Conservation (phyloP, 2,113 vertebrate genomes). For the Axis porcinus region DNA sequence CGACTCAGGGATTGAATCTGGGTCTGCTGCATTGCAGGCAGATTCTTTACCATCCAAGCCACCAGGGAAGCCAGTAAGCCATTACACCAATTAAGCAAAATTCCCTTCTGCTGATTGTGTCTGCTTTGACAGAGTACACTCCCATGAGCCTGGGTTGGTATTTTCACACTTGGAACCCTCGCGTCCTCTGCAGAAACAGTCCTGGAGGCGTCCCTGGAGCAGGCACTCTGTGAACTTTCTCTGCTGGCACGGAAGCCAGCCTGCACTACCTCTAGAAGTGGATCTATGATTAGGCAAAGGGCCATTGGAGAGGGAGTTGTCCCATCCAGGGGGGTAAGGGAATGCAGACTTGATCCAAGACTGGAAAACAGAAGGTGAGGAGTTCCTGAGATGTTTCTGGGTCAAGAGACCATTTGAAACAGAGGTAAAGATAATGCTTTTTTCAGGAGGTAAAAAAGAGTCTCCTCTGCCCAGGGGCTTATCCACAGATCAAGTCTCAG, state of each 20-base stretch:
- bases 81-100: background rate
- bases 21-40: background rate
- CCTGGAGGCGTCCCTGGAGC: background rate
- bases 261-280: background rate
- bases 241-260: background rate
- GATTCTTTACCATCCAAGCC: background rate
- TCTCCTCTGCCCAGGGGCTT: background rate
- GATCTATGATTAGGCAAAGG: background rate
- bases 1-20: background rate
- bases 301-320: too few relatives aligned
- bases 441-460: background rate
- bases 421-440: background rate
- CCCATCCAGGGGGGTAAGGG: background rate
- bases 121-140: background rate
- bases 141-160: background rate
- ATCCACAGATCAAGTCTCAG: background rate
- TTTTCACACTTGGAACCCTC: background rate
- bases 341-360: background rate
- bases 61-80: background rate
- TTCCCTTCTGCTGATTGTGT: background rate
- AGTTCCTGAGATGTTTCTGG: background rate
- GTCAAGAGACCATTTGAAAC: background rate
- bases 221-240: background rate
- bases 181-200: background rate
- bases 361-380: background rate